Evolutionary conservation across 2,113 vertebrate genomes (phyloP).

Genomic region (Arothron firmamentum): DNA sequence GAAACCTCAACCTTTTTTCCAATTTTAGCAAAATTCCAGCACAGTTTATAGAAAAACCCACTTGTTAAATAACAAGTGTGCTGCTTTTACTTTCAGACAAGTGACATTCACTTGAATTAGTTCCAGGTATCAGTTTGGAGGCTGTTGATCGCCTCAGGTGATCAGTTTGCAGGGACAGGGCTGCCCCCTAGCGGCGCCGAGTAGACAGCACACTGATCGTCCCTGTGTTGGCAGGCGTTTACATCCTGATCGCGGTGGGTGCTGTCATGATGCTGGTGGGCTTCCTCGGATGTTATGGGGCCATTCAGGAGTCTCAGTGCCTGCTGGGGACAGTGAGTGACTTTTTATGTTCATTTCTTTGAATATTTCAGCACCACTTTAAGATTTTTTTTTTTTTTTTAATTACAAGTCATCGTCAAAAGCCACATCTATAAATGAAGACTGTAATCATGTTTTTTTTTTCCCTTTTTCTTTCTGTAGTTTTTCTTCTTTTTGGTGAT

Average conservation of each 20-base stretch:
- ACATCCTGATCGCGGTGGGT: slow-evolving; percentile 93
- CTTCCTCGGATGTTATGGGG: slow-evolving; percentile 96
- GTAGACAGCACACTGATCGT: not conserved
- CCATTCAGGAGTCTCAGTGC: slow-evolving; percentile 98
- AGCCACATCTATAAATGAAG: too few species aligned
- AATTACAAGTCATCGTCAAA: too few species aligned
- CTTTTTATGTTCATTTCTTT: not conserved
- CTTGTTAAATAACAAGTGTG: not conserved
- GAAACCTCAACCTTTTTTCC: too few species aligned
- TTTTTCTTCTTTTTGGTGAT: slow-evolving; percentile 97
- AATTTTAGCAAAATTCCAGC: too few species aligned
- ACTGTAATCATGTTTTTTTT: too few species aligned
- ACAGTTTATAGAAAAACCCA: not conserved
- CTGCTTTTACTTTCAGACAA: not conserved
- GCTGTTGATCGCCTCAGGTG: not conserved
- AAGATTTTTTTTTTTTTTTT: too few species aligned
- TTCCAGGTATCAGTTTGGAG: not conserved
- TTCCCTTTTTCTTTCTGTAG: slow-evolving; percentile 58
- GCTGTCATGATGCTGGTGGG: slow-evolving; percentile 99
- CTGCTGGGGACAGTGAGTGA: slow-evolving; percentile 90
- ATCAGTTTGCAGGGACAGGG: slow-evolving; percentile 12
- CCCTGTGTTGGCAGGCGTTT: slow-evolving; percentile 79
- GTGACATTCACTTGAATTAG: too few species aligned
- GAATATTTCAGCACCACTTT: too few species aligned
- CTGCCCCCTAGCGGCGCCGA: slow-evolving; percentile 51